Evolutionary conservation across 2,888 invertebrate species (phyloP), one percentile per base, ranked within the genome.

Genomic region (Rhorus exstirpatorius): DNA sequence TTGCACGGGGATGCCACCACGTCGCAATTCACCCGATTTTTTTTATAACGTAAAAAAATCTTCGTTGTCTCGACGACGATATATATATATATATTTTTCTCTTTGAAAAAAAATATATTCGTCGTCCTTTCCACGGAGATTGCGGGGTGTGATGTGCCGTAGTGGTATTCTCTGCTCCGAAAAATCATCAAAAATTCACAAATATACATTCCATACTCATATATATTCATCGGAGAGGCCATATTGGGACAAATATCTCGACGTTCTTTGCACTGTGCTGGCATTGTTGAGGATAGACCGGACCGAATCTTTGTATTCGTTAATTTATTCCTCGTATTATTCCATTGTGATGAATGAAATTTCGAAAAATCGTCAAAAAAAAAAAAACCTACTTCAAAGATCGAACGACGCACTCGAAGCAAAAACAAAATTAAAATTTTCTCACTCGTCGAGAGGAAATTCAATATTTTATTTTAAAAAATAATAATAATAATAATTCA

Each of bases 61-160:
- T 77, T 84, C 78, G 81, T 82, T 6, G 74, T 55, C 60, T 35
- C 65, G 71, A 83, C 78, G 68, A 79, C 49, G 68, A 49, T 72
- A 38, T 21, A 10, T n/a, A n/a, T n/a, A n/a, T 41, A 38, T 49
- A 63, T 49, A 19, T 55, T 6, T 41, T 10, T 10, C 6, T 44
- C 8, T 10, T 65, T n/a, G 7, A 65, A 35, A 26, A n/a, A 38
- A 58, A 7, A 60, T 35, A 41, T 63, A n/a, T n/a, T 53, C 17
- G 38, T 61, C 83, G 84, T 77, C 35, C 53, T 79, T 65, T 65
- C 84, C 44, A 80, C 74, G 72, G 83, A 60, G 79, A 49, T 82
- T 53, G 63, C 49, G 89, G 90, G 89, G 90, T 84, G 92, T 92
- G 92, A 92, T 92, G 92, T 92, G 90, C 85, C 89, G 86, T 92